phyloP scores from a whole-genome alignment of 2,797 vertebrate genomes.

The Serranus cabrilla region DNA sequence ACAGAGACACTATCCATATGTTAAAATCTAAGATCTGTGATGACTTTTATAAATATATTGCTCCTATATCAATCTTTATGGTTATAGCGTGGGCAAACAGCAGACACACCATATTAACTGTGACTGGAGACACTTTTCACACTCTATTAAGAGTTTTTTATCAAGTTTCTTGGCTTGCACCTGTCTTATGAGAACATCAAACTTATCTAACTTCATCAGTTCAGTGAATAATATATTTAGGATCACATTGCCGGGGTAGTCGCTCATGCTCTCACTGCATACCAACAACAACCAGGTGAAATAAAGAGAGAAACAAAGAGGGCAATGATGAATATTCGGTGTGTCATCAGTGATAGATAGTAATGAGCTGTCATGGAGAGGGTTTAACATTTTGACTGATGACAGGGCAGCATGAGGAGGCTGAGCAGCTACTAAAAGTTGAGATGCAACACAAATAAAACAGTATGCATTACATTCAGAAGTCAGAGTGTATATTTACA shows the following conservation, averaged over 20 bases:
- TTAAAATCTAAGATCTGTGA: neutral
- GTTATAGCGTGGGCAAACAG: neutral
- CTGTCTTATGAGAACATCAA: neutral
- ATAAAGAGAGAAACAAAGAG: neutral
- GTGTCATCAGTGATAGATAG: neutral
- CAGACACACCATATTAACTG: neutral
- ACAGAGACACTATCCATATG: neutral
- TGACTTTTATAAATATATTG: neutral
- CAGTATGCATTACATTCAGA: too few species aligned
- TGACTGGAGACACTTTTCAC: neutral
- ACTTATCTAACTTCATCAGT: neutral
- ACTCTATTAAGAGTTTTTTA: neutral
- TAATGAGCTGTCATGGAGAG: neutral
- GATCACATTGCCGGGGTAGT: neutral
- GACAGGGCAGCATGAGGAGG: neutral
- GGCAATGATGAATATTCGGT: neutral
- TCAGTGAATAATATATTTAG: neutral
- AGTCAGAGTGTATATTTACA: too few species aligned
- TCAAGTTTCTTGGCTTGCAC: neutral
- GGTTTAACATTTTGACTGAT: neutral
- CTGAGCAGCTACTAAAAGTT: too few species aligned
- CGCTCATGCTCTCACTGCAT: neutral
- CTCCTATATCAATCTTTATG: neutral
- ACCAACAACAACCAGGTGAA: neutral
- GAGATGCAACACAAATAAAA: too few species aligned